These are phyloP conservation scores for Chinchilla lanigera DNA, from an alignment of 2,113 vertebrate species.

Conservation along the genomic window DNA sequence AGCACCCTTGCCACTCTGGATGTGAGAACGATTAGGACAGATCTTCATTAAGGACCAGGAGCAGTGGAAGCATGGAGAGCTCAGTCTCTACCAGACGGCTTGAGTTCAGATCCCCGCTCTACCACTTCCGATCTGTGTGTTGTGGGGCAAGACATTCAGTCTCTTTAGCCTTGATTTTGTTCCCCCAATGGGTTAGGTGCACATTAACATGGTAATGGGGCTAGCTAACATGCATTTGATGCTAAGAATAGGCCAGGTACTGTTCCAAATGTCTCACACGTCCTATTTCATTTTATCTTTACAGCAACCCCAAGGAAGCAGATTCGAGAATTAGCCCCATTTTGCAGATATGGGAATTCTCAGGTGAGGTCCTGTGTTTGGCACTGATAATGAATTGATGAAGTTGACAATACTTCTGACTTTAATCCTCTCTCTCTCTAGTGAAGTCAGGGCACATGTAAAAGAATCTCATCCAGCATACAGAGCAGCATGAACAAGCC, in stretches of 20 bases:
- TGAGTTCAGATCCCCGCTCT: neutral
- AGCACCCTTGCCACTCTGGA: neutral
- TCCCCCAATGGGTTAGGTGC: fast-evolving
- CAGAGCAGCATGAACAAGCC: neutral
- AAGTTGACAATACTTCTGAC: neutral
- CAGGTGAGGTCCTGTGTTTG: neutral
- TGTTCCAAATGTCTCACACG: fast-evolving
- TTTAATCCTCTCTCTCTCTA: neutral
- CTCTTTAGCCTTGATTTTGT: neutral
- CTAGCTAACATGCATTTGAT: too few relatives aligned
- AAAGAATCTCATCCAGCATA: neutral
- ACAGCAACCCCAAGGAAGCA: neutral
- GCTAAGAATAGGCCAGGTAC: neutral
- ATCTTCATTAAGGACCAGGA: neutral
- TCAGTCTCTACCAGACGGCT: neutral
- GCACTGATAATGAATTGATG: neutral
- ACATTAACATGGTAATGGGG: fast-evolving
- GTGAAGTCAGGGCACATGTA: neutral
- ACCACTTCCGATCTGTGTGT: neutral
- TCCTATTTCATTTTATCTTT: neutral
- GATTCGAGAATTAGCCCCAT: neutral
- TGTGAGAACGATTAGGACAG: neutral
- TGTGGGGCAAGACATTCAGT: neutral
- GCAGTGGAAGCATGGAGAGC: neutral
- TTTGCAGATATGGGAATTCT: neutral